Base-by-base conservation (phyloP, 2,888 invertebrate genomes). In the Tholera decimalis region DNA sequence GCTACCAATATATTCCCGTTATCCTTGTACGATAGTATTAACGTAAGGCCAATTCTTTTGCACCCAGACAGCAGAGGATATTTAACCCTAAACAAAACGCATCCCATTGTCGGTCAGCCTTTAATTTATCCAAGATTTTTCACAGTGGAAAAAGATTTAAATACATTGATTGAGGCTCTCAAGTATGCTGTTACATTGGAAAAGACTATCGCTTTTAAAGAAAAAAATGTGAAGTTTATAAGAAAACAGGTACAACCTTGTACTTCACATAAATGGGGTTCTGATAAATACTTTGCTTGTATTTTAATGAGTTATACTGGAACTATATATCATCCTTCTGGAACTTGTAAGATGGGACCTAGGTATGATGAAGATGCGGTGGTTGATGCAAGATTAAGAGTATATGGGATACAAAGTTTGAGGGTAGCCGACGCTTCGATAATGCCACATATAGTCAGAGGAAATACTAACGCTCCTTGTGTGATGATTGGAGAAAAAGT, bases 401-500 rank as follows among this genome's bases (percentile, higher is more conserved):
- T 93, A 0, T 85, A 92, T 79, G 93, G 93, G 0, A 77, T 92
- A 43, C 76, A 72, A 37, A 93, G 96, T 63, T 87, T 97, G 6
- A 95, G 98, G 65, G 97, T 98, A 0, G 97, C 96, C 0, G 98
- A 98, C 89, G 98, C 97, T 1, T 98, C 98, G 6, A 97, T 98
- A 46, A 98, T 98, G 98, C 98, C 98, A 0, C 95, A 91, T 13
- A 97, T 98, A 56, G 96, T 97, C 6, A 97, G 97, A 76, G 98
- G 97, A 0, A 98, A 98, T 87, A 98, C 98, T 0, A 98, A 98
- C 85, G 98, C 97, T 0, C 97, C 98, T 0, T 96, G 96, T 0
- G 97, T 98, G 22, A 98, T 98, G 98, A 98, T 98, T 54, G 98
- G 97, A 0, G 98, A 98, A 51, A 93, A 93, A 77, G 88, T 83